phyloP scores from a whole-genome alignment of 2,888 invertebrate genomes.

The Meandrusa payeni region DNA sequence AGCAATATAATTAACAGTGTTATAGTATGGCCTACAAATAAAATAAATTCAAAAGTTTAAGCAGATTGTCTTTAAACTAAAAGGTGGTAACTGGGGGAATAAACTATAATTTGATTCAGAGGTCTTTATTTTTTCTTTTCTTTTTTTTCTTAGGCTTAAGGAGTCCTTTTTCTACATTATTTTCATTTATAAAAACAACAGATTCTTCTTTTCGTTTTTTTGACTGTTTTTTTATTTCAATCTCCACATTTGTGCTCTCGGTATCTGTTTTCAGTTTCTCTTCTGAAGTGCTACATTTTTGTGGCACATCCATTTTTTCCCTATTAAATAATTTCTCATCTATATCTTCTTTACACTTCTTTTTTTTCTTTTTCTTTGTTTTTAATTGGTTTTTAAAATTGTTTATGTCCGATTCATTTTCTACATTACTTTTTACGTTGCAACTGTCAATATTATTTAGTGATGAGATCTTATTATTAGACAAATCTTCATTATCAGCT shows the following conservation, averaged over 20 bases:
- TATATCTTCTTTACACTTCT: constrained; percentile 15
- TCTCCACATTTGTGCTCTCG: constrained; percentile 27
- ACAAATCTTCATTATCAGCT: constrained; percentile 32
- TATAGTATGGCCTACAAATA: too few species aligned
- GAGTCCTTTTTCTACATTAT: constrained; percentile 33
- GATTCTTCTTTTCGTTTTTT: constrained; percentile 27
- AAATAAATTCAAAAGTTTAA: background rate
- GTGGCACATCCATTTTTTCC: constrained; percentile 22
- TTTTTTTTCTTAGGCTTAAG: constrained; percentile 59
- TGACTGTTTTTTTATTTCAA: constrained; percentile 19
- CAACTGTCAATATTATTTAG: constrained; percentile 3
- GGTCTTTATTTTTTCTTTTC: constrained; percentile 52
- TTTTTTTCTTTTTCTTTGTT: constrained; percentile 31
- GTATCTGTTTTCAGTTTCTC: constrained; percentile 37
- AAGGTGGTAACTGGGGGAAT: too few species aligned
- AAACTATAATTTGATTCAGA: background rate
- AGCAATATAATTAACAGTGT: too few species aligned
- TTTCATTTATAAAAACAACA: constrained; percentile 17
- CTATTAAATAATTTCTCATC: constrained; percentile 15
- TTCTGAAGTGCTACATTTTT: constrained; percentile 28
- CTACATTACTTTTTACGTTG: constrained; percentile 32
- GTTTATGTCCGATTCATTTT: background rate
- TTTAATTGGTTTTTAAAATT: constrained; percentile 9
- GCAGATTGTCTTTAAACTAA: too few species aligned
- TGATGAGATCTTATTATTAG: constrained; percentile 30